phyloP scores from a whole-genome alignment of 2,888 invertebrate genomes.

The Nomada fabriciana region DNA sequence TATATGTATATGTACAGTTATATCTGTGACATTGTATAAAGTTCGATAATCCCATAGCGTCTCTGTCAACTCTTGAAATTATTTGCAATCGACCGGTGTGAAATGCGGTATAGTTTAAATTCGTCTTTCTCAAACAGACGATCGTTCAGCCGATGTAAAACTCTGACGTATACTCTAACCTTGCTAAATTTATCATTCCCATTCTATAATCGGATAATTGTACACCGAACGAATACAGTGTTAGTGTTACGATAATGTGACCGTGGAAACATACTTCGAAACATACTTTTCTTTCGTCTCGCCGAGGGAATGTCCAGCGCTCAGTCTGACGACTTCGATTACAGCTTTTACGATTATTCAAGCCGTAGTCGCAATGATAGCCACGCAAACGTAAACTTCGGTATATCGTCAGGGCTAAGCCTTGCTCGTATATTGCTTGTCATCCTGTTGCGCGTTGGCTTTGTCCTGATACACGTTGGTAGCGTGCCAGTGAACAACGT shows the following conservation, averaged over 20 bases:
- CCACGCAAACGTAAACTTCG: background rate
- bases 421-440: slow-evolving; percentile 65
- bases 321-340: slow-evolving; percentile 17
- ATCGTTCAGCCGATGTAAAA: background rate
- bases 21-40: background rate
- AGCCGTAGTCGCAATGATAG: background rate
- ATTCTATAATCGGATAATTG: background rate
- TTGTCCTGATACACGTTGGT: slow-evolving; percentile 80
- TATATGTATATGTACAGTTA: too few relatives aligned
- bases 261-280: background rate
- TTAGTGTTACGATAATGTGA: slow-evolving; percentile 11
- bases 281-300: background rate
- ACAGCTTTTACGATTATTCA: slow-evolving; percentile 33
- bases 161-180: slow-evolving; percentile 7
- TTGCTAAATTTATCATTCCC: background rate
- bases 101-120: background rate
- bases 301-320: slow-evolving; percentile 22
- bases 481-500: slow-evolving; percentile 81
- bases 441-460: slow-evolving; percentile 79
- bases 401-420: background rate
- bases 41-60: background rate
- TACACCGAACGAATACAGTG: background rate
- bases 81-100: background rate
- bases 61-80: background rate
- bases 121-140: background rate